A percentile compares a stretch with the other conserved stretches of the same genome.
phyloP scores from a whole-genome alignment of 2,797 vertebrate species.

The Leptatherina wallacei region DNA sequence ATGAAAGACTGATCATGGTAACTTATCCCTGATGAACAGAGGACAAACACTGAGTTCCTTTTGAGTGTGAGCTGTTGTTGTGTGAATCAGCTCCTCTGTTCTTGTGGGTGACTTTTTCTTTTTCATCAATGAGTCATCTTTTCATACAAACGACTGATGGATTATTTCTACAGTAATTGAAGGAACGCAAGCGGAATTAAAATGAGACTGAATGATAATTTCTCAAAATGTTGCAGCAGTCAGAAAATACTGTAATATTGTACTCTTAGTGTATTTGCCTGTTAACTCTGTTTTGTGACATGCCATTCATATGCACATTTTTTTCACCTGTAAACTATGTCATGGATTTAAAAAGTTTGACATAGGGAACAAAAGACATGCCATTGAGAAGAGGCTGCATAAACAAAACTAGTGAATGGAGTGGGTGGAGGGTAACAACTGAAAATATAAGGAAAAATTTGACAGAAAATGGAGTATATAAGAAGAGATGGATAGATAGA shows the following conservation, averaged over 20 bases:
- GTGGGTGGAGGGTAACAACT: conserved; percentile 56
- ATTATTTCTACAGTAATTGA: conserved; percentile 62
- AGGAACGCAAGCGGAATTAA: conserved; percentile 26
- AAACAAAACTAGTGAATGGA: conserved; percentile 48
- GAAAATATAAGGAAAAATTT: conserved; percentile 54
- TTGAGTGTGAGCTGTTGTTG: conserved; percentile 64
- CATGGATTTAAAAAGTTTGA: conserved; percentile 57
- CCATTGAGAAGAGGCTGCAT: conserved; percentile 36
- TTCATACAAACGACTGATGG: conserved; percentile 49
- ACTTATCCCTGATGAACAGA: conserved; percentile 42
- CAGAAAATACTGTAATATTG: background rate
- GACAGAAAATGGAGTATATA: conserved; percentile 48
- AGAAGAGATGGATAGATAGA: conserved; percentile 44
- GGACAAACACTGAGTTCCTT: conserved; percentile 53
- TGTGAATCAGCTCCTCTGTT: conserved; percentile 74
- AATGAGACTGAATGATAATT: conserved; percentile 10
- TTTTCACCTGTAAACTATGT: conserved; percentile 36
- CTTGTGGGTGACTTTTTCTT: conserved; percentile 71
- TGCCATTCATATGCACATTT: conserved; percentile 22
- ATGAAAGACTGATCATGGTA: conserved; percentile 44
- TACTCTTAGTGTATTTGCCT: background rate
- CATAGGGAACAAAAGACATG: conserved; percentile 48
- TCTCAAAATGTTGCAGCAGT: background rate
- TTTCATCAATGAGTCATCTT: conserved; percentile 67
- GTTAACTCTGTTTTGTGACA: background rate